Conservation (phyloP, 2,797 vertebrate species). For the Ispidina picta region DNA sequence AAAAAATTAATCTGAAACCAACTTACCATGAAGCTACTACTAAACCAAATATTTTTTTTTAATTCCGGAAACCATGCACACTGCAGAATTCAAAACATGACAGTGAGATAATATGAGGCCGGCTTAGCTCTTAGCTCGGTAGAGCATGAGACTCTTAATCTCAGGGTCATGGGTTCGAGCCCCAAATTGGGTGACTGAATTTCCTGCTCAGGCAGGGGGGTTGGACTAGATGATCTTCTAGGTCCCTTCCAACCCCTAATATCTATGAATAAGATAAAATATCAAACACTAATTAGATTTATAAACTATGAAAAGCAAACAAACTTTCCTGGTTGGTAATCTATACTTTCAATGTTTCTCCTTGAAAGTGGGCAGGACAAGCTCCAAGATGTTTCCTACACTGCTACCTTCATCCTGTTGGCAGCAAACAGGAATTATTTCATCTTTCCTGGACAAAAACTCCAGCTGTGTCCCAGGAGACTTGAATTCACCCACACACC, state of each 20-base stretch:
- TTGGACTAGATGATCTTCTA: no score
- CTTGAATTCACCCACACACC: rapidly evolving
- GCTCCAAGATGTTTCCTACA: neutral
- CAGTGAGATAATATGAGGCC: neutral
- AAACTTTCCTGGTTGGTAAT: neutral
- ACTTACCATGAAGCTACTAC: neutral
- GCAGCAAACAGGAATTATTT: neutral
- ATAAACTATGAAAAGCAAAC: neutral
- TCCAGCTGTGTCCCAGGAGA: neutral
- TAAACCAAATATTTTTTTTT: neutral
- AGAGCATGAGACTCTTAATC: no score
- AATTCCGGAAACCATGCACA: neutral
- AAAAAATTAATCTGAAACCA: neutral
- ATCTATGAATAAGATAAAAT: no score
- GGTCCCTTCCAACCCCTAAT: no score
- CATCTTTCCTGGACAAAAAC: neutral
- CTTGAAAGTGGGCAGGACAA: neutral
- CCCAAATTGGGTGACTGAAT: no score
- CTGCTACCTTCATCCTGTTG: rapidly evolving
- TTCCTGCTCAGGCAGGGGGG: no score
- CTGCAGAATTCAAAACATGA: neutral
- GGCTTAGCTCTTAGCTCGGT: no score
- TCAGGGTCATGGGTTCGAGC: no score
- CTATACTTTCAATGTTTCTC: neutral
- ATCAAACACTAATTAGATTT: neutral